These are phyloP conservation scores for Pandemis heparana DNA, from an alignment of 2,888 invertebrate genomes.

Conservation along the genomic window DNA sequence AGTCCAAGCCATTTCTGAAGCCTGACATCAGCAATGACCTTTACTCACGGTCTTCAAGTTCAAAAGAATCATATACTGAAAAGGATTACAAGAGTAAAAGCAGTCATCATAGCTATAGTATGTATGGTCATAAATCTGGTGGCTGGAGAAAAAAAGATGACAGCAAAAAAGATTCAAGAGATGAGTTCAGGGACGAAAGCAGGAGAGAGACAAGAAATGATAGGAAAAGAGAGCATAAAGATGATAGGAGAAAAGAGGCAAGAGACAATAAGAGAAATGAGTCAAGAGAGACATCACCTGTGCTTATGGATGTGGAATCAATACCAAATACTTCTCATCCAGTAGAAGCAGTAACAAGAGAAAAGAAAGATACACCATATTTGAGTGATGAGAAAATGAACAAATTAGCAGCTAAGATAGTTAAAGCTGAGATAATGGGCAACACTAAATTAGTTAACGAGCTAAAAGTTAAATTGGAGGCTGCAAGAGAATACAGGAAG, in stretches of 20 bases:
- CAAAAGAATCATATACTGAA: constrained; percentile 42
- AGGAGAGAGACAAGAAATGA: background rate
- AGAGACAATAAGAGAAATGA: constrained; percentile 7
- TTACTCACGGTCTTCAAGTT: constrained; percentile 53
- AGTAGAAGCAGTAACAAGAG: background rate
- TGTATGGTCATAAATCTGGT: constrained; percentile 48
- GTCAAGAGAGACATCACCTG: constrained; percentile 15
- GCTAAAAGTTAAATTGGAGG: constrained; percentile 90
- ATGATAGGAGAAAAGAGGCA: constrained; percentile 6
- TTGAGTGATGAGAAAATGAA: constrained; percentile 95
- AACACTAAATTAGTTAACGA: constrained; percentile 89
- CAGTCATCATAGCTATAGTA: constrained; percentile 27
- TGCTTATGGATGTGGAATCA: constrained; percentile 3
- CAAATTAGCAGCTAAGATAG: constrained; percentile 94
- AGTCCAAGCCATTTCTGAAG: constrained; percentile 69
- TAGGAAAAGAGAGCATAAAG: constrained; percentile 11
- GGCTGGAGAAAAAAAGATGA: constrained; percentile 59
- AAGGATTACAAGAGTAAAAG: constrained; percentile 43
- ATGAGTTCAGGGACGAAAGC: constrained; percentile 6
- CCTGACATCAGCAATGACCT: constrained; percentile 70
- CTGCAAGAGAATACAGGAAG: constrained; percentile 86
- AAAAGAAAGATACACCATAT: constrained; percentile 58
- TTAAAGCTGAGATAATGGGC: constrained; percentile 98
- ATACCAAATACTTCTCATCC: constrained; percentile 1
- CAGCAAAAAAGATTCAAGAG: constrained; percentile 11